Base-by-base conservation (phyloP, 2,113 vertebrate genomes). In the Plecturocebus donacophilus region DNA sequence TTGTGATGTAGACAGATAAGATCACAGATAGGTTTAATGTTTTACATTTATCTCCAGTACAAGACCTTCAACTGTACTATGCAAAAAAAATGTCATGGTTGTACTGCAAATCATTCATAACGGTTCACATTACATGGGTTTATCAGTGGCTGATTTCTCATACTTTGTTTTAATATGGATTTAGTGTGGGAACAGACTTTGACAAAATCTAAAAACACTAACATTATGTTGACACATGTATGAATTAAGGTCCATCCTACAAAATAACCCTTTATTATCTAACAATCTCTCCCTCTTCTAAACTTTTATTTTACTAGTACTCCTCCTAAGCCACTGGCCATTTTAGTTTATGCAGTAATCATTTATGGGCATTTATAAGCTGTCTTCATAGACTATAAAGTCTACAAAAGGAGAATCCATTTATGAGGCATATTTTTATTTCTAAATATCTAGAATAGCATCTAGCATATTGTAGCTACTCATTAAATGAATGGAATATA, bases 131-230 rank as follows among this genome's bases (percentile, higher is more conserved):
- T 49, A 54, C 19, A 20, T 76, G 42, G 32, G 42, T 93, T 81
- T 89, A 35, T 81, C 11, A 91, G 20, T 71, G 3, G 8, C 38
- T 87, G 16, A 35, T 30, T 87, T 85, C n/a, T 6, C 25, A 45
- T 70, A 81, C 71, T 90, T 83, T 96, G 3, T 84, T 16, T 91
- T 52, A 73, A 83, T 85, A 32, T 89, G 80, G 96, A 38, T 20
- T 94, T 45, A 89, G 1, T 71, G 82, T 32, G 66, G 32, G 30
- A 42, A 23, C 32, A 58, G 30, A 82, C 12, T 84, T 86, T 83
- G 58, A 77, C 19, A 87, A 87, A 45, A 27, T 20, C 38, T 86
- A 87, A 93, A 93, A 90, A 80, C 5, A 75, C 11, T 40, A 92
- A 42, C 20, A 30, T 45, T 35, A 86, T 87, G 81, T 49, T 94